Percentiles rank a stretch among this genome's conserved stretches.
phyloP scores from a whole-genome alignment of 2,888 invertebrate genomes.

The Fissipunctia ypsillon region DNA sequence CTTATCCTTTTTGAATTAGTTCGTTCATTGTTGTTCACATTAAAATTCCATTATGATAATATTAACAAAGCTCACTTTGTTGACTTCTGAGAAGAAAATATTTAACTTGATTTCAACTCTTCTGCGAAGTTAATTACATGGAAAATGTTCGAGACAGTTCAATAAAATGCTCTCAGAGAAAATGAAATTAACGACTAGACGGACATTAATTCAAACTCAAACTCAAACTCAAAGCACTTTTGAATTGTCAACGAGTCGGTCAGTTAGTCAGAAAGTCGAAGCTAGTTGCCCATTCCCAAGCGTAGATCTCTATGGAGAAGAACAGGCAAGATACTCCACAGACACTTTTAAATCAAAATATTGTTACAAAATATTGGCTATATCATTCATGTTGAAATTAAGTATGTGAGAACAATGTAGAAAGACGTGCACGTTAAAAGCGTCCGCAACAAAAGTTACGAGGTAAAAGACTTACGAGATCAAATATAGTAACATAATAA shows the following conservation, averaged over 20 bases:
- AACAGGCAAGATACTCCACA: too few species aligned
- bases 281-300: too few species aligned
- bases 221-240: too few species aligned
- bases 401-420: too few species aligned
- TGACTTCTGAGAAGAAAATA: constrained; percentile 11
- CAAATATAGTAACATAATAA: neutral
- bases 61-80: constrained; percentile 15
- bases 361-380: too few species aligned
- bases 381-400: too few species aligned
- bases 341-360: too few species aligned
- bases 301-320: too few species aligned
- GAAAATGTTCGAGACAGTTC: constrained; percentile 15
- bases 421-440: too few species aligned
- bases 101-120: constrained; percentile 1
- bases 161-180: neutral
- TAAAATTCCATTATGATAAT: constrained; percentile 13
- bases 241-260: too few species aligned
- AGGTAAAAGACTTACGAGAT: neutral
- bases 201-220: neutral
- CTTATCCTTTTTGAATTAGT: constrained; percentile 27
- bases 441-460: too few species aligned
- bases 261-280: too few species aligned
- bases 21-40: constrained; percentile 26
- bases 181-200: constrained; percentile 11
- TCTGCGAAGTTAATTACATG: neutral